These are phyloP conservation scores for Macrophya alboannulata DNA, from an alignment of 2,888 invertebrate genomes.

Conservation along the genomic window DNA sequence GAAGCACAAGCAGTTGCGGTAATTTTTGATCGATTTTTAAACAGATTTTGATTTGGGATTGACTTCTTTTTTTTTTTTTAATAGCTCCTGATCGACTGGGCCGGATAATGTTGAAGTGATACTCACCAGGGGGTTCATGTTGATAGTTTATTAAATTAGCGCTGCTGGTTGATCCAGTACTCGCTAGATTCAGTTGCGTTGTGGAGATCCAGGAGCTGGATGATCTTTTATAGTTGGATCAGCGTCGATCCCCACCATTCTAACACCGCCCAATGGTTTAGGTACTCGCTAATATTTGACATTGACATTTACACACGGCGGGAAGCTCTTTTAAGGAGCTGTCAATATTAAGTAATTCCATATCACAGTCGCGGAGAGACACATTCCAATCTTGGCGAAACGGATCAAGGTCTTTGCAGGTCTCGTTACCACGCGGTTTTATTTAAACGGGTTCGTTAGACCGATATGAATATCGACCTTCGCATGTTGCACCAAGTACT, in stretches of 20 bases:
- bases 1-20: background rate
- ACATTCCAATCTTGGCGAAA: slow-evolving; percentile 43
- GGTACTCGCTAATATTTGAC: slow-evolving; percentile 49
- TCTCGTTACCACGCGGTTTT: slow-evolving; percentile 43
- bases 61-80: background rate
- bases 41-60: background rate
- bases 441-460: slow-evolving; percentile 46
- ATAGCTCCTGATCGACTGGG: background rate
- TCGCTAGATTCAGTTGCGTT: slow-evolving; percentile 53
- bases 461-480: slow-evolving; percentile 47
- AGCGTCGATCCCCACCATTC: slow-evolving; percentile 35
- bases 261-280: background rate
- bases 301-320: slow-evolving; percentile 55
- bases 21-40: background rate
- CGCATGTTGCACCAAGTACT: slow-evolving; percentile 27
- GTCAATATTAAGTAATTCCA: slow-evolving; percentile 45
- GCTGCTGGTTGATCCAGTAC: slow-evolving; percentile 58
- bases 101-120: background rate
- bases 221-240: slow-evolving; percentile 56
- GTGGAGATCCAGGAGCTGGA: slow-evolving; percentile 44
- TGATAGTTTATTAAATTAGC: slow-evolving; percentile 59
- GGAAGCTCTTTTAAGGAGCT: slow-evolving; percentile 53
- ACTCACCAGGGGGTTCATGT: slow-evolving; percentile 56
- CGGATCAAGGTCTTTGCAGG: slow-evolving; percentile 49
- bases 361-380: slow-evolving; percentile 36